A percentile compares a stretch with the other conserved stretches of the same genome.
Conservation (phyloP, 1,140 invertebrate genomes). For the Schlechtendalia chinensis region DNA sequence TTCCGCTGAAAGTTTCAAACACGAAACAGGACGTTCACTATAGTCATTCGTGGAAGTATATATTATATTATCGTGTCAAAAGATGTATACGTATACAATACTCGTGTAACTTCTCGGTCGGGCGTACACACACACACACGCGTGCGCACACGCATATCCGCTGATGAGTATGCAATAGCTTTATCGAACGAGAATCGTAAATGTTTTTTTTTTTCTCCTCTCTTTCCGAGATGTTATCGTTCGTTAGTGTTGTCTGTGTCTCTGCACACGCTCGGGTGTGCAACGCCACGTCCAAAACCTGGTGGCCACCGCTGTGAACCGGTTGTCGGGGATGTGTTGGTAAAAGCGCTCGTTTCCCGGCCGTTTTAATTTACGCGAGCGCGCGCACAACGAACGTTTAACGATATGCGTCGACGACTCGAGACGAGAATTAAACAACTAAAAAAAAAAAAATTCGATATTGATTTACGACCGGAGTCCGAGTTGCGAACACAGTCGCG, state of each 20-base stretch:
- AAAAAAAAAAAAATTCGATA: not conserved
- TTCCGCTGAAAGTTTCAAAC: no score
- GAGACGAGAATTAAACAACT: not conserved
- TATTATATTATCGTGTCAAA: no score
- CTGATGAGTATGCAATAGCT: slow-evolving; percentile 3
- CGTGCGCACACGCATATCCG: not conserved
- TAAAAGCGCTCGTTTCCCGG: slow-evolving; percentile 12
- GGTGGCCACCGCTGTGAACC: slow-evolving; percentile 10
- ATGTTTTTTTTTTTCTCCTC: slow-evolving; percentile 1
- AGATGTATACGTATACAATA: no score
- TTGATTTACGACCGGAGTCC: no score
- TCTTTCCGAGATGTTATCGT: slow-evolving; percentile 27
- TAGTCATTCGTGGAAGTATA: no score
- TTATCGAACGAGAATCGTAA: not conserved
- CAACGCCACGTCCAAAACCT: not conserved
- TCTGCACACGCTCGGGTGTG: not conserved
- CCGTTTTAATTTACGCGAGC: not conserved
- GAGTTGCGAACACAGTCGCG: no score
- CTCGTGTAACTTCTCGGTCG: no score
- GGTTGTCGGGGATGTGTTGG: not conserved
- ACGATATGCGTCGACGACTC: not conserved
- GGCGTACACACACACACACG: no score
- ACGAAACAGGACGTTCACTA: no score
- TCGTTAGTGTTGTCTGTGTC: slow-evolving; percentile 11
- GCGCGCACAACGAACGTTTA: not conserved